Base-by-base conservation (phyloP, 2,113 vertebrate genomes). In the Nipponia nippon region DNA sequence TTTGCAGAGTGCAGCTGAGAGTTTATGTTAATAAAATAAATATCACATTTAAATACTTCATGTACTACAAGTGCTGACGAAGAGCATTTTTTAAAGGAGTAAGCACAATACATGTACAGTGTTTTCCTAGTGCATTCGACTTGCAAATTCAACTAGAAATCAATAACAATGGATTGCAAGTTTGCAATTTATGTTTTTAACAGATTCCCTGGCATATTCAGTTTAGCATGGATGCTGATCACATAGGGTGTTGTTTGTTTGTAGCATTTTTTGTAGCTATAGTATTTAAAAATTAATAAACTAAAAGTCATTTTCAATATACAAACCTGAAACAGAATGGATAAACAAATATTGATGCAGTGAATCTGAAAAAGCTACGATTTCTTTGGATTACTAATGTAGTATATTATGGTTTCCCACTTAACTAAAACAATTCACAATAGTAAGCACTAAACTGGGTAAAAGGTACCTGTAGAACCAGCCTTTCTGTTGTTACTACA, bases 81-180 rank as follows among this genome's bases (percentile, higher is more conserved):
- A 52, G 11, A 81, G 65, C 44, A 93, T 94, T 95, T 97, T 97
- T 97, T 83, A 94, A 96, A 95, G 83, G 36, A 89, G 75, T 90
- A 97, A 97, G 90, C 90, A 98, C 87, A 97, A 87, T 78, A 92
- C 52, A 91, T 36, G 70, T 91, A 93, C 55, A 53, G 59, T 83
- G 93, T 91, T 98, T 93, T 98, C 87, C 94, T 77, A 86, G 62
- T 77, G 76, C 75, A 96, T 96, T 97, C 84, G 3, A 98, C 95
- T 98, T 97, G 86, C 87, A 98, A 97, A 98, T 95, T 97, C 88
- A 96, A 95, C 77, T 62, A 92, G 94, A 94, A 97, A 98, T 97
- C 94, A 92, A 87, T 94, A 97, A 91, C 87, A 97, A 93, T 76
- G 93, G 89, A 97, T 93, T 96, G 66, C 77, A 97, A 95, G 82